Percentiles rank a stretch among this genome's conserved stretches.
phyloP scores from a whole-genome alignment of 2,113 vertebrate species.

The Uria lomvia region DNA sequence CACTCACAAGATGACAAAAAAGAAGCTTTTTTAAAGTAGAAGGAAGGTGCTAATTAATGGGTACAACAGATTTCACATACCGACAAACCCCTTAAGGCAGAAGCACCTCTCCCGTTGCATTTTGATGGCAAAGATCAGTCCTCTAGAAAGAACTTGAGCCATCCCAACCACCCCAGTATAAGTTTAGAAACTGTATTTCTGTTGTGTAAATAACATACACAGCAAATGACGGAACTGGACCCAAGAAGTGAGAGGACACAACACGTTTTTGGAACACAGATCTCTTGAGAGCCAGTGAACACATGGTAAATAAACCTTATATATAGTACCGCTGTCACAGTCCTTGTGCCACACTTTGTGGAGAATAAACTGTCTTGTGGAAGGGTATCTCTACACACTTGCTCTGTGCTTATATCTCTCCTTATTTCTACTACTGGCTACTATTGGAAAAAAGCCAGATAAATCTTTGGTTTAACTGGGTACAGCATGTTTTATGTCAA shows the following conservation, averaged over 20 bases:
- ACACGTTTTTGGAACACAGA: not conserved
- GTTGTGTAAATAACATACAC: not conserved
- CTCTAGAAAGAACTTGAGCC: not conserved
- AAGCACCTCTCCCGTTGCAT: not conserved
- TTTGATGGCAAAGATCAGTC: not conserved
- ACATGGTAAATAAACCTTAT: not conserved
- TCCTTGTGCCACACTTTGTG: not conserved
- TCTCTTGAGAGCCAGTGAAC: not conserved
- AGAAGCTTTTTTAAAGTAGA: not conserved
- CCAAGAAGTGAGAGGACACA: not conserved
- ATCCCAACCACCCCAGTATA: not conserved
- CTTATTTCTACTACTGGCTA: not conserved
- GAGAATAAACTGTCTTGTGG: not conserved
- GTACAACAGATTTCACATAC: not conserved
- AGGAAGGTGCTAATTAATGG: not conserved
- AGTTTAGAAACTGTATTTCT: not conserved
- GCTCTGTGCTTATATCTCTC: not conserved
- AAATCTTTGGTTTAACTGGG: not conserved
- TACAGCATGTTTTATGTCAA: not conserved
- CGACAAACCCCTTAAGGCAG: not conserved
- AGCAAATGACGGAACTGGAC: not conserved
- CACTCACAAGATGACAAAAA: not conserved
- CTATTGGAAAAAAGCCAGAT: not conserved
- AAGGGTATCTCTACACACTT: not conserved
- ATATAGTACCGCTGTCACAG: not conserved